These are phyloP conservation scores for Carcina quercana DNA, from an alignment of 2,888 invertebrate species.

Conservation along the genomic window DNA sequence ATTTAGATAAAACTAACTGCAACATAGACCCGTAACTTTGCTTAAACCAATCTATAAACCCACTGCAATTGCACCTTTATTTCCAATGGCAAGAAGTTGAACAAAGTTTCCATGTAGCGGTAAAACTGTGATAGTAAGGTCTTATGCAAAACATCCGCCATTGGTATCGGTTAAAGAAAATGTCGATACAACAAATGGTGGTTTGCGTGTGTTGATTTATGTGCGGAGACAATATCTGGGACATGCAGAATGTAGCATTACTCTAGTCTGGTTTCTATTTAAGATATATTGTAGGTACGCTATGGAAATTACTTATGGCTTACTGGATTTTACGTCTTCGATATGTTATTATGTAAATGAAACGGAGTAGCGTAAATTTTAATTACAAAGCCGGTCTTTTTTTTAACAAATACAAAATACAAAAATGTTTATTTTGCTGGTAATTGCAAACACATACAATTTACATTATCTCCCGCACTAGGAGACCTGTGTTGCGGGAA, in stretches of 20 bases:
- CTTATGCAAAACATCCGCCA: constrained; percentile 42
- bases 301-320: no score
- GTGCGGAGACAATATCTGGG: constrained; percentile 29
- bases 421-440: no score
- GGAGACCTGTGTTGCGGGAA: no score
- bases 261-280: no score
- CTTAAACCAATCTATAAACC: constrained; percentile 6
- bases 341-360: no score
- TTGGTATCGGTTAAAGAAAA: constrained; percentile 29
- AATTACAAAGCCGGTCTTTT: no score
- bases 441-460: no score
- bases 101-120: background rate
- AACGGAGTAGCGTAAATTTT: no score
- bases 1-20: constrained; percentile 50
- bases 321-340: no score
- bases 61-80: background rate
- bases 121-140: constrained; percentile 18
- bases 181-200: constrained; percentile 45
- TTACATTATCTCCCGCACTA: no score
- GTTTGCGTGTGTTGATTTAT: constrained; percentile 43
- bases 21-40: constrained; percentile 21
- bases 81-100: background rate
- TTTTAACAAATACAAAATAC: no score
- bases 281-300: no score
- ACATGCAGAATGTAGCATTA: background rate